Base-by-base conservation (phyloP, 2,888 invertebrate genomes). In the Coleophora deauratella region DNA sequence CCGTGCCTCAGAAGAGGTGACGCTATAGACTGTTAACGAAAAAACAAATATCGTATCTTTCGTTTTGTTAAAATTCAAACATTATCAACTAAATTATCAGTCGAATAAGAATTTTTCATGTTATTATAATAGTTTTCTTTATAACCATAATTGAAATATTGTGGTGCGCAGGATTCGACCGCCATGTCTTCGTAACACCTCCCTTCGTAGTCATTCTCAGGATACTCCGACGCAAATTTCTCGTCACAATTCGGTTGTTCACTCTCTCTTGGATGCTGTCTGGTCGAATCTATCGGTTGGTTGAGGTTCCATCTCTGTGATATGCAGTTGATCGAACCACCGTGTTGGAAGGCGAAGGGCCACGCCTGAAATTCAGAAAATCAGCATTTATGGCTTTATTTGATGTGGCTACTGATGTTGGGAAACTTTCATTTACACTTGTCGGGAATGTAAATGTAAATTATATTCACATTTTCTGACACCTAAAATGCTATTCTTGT, bases 291-390 rank as follows among this genome's bases (percentile, higher is more conserved):
- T 2, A 54, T 70, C 65, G 44, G 50, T 60, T 9, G 51, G 39
- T 67, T 72, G n/a, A 73, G 48, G 49, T 65, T 82, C 84, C 81
- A 84, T 42, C 84, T 59, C 47, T 84, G 84, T 0, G 85, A 80
- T 44, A 81, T 73, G 1, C 80, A 67, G 21, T 21, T 21, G 21
- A 21, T 21, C 3, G 21, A 21, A 4, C 21, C 21, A 6, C 21
- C 87, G 46, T 91, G 89, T 70, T 93, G 93, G 64, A 93, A 92
- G 43, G 91, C 91, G 61, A 93, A 93, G 1, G 93, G 93, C 93
- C 93, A 93, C n/a, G 92, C 92, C 93, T 93, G 88, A 21, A 88
- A 89, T 46, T 32, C 42, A 46, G 41, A 47, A 44, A 32, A 10
- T 6, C 38, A 35, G 10, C 35, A 40, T 30, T 35, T 12, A 28